Evolutionary conservation across 2,888 invertebrate genomes (phyloP).

Genomic region (Catocala sponsa): DNA sequence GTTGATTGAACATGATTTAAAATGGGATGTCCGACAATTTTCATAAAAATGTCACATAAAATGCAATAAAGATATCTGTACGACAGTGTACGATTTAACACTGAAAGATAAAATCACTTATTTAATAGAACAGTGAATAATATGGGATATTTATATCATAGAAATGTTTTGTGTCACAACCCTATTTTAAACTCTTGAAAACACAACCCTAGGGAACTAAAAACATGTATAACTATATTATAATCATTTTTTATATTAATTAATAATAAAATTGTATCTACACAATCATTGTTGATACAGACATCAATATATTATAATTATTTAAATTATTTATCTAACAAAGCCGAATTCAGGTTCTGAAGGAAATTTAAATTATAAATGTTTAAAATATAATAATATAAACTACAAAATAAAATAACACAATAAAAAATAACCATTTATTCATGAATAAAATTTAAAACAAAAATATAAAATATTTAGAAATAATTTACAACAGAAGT

Average conservation of each 20-base stretch:
- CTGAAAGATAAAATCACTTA: constrained; percentile 12
- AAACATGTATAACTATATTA: constrained; percentile 5
- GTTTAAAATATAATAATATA: constrained; percentile 1
- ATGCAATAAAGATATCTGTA: background rate
- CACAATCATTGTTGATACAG: too few relatives aligned
- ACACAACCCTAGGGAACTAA: constrained; percentile 44
- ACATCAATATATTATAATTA: too few relatives aligned
- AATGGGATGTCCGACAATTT: too few relatives aligned
- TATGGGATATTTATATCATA: constrained; percentile 22
- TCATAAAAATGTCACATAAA: background rate
- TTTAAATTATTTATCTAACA: too few relatives aligned
- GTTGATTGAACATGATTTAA: too few relatives aligned
- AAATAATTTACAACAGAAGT: constrained; percentile 66
- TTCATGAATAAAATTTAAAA: constrained; percentile 52
- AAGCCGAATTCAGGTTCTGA: too few relatives aligned
- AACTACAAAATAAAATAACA: constrained; percentile 34
- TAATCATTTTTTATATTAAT: background rate
- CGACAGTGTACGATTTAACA: background rate
- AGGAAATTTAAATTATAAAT: background rate
- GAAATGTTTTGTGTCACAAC: constrained; percentile 53
- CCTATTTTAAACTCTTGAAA: constrained; percentile 56
- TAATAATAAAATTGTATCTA: too few relatives aligned
- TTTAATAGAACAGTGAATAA: constrained; percentile 5
- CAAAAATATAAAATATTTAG: constrained; percentile 50
- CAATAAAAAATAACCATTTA: constrained; percentile 52